Percentiles rank a stretch among this genome's conserved stretches.
phyloP scores from a whole-genome alignment of 1,140 invertebrate genomes.

The Choristoneura fumiferana region DNA sequence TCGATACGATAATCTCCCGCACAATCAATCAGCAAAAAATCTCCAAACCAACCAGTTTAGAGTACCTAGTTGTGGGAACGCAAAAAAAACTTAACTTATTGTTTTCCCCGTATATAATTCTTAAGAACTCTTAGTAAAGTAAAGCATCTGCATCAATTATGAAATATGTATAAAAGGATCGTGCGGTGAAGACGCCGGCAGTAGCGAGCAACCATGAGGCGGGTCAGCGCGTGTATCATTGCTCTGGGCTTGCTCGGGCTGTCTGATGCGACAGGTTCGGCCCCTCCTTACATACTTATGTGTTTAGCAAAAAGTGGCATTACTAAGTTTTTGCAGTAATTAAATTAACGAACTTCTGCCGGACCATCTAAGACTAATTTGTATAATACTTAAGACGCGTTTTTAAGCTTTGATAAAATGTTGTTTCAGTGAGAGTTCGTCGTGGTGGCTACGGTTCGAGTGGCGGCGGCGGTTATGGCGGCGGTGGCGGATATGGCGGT shows the following conservation, averaged over 20 bases:
- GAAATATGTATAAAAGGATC: conserved; percentile 60
- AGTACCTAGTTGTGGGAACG: conserved; percentile 28
- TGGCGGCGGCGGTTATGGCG: conserved; percentile 6
- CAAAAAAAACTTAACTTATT: conserved; percentile 35
- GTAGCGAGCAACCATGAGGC: conserved; percentile 42
- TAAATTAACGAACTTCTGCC: too few species aligned
- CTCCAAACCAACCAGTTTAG: conserved; percentile 21
- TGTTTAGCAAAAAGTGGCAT: too few species aligned
- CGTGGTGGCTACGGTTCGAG: conserved; percentile 4
- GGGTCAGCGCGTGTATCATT: conserved; percentile 36
- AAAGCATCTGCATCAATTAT: conserved; percentile 24
- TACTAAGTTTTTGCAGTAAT: too few species aligned
- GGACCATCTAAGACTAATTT: too few species aligned
- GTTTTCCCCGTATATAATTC: conserved; percentile 37
- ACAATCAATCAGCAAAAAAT: not conserved
- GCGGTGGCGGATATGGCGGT: conserved; percentile 27
- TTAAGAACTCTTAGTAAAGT: conserved; percentile 22
- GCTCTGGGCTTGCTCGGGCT: conserved; percentile 46
- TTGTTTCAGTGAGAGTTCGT: not conserved
- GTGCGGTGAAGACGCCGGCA: conserved; percentile 32
- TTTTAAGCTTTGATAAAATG: too few species aligned
- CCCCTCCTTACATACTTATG: too few species aligned
- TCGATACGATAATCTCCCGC: not conserved
- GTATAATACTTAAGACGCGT: too few species aligned
- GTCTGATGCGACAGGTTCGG: conserved; percentile 48